Evolutionary conservation across 30 jellyfish, hydroid and myxozoan species (phyloP), one percentile per base, ranked within the genome.

Genomic region (Calvadosia cruxmelitensis): DNA sequence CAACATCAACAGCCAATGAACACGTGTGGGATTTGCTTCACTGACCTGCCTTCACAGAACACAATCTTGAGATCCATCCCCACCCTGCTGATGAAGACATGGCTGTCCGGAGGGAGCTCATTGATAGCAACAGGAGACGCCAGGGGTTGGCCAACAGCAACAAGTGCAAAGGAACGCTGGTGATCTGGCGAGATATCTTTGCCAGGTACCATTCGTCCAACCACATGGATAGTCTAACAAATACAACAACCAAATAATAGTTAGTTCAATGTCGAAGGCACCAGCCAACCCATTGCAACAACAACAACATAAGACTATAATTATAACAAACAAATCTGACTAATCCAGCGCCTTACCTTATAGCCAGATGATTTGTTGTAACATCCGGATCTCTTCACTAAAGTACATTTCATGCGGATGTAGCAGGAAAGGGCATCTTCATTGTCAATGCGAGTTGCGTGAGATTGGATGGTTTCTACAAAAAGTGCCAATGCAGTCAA

Each of bases 1-100:
- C n/a, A n/a, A n/a, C n/a, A n/a, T n/a, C n/a, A n/a, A n/a, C n/a
- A n/a, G n/a, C n/a, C n/a, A n/a, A n/a, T n/a, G n/a, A n/a, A n/a
- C n/a, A n/a, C n/a, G n/a, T n/a, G n/a, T n/a, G n/a, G n/a, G n/a
- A n/a, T n/a, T n/a, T n/a, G n/a, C n/a, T n/a, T n/a, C n/a, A 62
- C 84, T 63, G 63, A 74, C 84, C 49, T 64, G 26, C 84, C 84
- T 36, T 74, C 84, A 34, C 84, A 74, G 42, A 74, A 74, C 27
- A 61, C 81, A 63, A 74, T 64, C 10, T 61, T 53, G 2, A 74
- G 71, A 50, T 74, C 84, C 80, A 74, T 62, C 29, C 84, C 81
- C 20, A 74, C 84, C 24, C 84, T 57, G 50, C 84, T 74, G 3
- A 74, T 62, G 53, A 74, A 74, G 3, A 27, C 81, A 3, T 74